Evolutionary conservation across 1,140 invertebrate species (phyloP), one percentile per base, ranked within the genome.

Genomic region (Drosophila funebris): DNA sequence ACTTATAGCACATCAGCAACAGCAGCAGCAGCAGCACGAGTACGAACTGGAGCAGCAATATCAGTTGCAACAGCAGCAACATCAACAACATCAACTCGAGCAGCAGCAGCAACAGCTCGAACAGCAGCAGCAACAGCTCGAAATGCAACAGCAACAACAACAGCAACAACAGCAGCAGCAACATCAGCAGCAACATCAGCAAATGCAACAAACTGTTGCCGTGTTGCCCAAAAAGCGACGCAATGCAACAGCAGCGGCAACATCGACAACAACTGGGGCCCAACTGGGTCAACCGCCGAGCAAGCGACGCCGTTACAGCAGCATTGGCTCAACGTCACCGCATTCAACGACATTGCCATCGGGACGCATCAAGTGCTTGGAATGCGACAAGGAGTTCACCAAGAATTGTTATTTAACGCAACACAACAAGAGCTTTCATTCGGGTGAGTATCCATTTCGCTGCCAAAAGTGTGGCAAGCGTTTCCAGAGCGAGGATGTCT

Each of bases 391-490:
- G 90, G 91, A 95, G 2, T 98, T 97, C 92, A 96, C 96, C 90
- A 96, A 96, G 78, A 94, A 95, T 16, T 97, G 96, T 89, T 97
- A 97, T 87, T 92, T 97, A 14, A 97, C 96, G 29, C 97, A 97
- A 90, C 97, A 97, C 92, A 96, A 96, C 91, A 97, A 97, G 91
- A 96, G 96, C 68, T 97, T 97, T 92, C 97, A 98, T 90, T 94
- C 94, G 36, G 97, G 96, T 39, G 96, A 96, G 74, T 97, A 96
- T 87, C 96, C 96, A 2, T 97, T 94, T 90, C 97, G 97, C 90
- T 98, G 97, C 82, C 92, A 93, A 56, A 94, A 95, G 53, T 97
- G 97, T 89, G 96, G 97, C 33, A 97, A 97, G 90, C 94, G 96
- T 3, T 97, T 97, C 92, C 93, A 94, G 2, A 93, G 93, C 68